Percentiles rank a stretch among this genome's conserved stretches.
These are phyloP conservation scores for Danaus melanippus DNA, from an alignment of 1,140 invertebrate species.

Conservation along the genomic window DNA sequence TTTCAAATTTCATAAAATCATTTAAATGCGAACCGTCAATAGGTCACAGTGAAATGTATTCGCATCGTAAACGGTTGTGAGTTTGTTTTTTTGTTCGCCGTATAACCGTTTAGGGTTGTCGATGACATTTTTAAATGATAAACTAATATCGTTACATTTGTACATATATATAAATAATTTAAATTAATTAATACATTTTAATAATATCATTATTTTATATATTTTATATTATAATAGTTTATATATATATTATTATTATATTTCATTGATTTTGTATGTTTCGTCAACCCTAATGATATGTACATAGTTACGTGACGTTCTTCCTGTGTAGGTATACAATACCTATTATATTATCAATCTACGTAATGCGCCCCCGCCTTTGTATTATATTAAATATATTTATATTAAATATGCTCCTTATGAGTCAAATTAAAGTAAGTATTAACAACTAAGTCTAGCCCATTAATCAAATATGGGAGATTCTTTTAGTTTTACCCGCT, in stretches of 20 bases:
- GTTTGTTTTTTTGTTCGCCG: slow-evolving; percentile 17
- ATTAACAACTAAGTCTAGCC: too few species aligned
- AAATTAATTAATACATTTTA: background rate
- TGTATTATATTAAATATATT: too few species aligned
- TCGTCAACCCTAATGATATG: slow-evolving; percentile 14
- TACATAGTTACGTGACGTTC: slow-evolving; percentile 23
- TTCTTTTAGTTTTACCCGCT: too few species aligned
- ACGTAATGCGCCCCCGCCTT: too few species aligned
- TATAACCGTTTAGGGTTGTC: slow-evolving; percentile 16
- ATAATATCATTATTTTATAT: background rate
- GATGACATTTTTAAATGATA: background rate
- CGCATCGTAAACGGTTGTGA: slow-evolving; percentile 38
- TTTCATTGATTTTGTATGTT: slow-evolving; percentile 15
- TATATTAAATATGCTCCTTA: too few species aligned
- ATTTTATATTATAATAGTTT: slow-evolving; percentile 4
- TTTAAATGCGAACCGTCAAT: slow-evolving; percentile 59
- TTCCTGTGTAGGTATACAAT: slow-evolving; percentile 30
- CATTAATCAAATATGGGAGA: too few species aligned
- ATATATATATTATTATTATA: slow-evolving; percentile 12
- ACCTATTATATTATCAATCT: slow-evolving; percentile 12
- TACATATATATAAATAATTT: background rate
- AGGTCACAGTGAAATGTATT: slow-evolving; percentile 62
- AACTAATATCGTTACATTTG: background rate
- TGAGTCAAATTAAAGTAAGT: too few species aligned
- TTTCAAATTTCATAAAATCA: slow-evolving; percentile 49